phyloP scores from a whole-genome alignment of 2,888 invertebrate genomes.

The Cyaniris semiargus region DNA sequence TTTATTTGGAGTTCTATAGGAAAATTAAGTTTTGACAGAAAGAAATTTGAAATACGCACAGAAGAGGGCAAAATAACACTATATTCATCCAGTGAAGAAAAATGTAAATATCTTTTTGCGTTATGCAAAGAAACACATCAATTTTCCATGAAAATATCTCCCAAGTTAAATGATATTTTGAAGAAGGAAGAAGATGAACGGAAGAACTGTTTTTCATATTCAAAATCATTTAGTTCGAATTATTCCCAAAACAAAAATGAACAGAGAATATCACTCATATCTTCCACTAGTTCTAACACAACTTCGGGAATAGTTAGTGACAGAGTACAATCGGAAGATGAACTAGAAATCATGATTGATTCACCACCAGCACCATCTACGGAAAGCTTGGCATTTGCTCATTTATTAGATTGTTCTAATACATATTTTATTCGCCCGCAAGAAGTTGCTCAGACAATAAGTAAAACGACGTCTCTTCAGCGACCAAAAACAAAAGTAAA shows the following conservation, averaged over 20 bases:
- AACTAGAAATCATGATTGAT: constrained; percentile 93
- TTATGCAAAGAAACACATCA: constrained; percentile 96
- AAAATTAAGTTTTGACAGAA: constrained; percentile 96
- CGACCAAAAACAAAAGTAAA: constrained; percentile 61
- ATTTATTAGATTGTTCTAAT: constrained; percentile 84
- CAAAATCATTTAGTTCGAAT: constrained; percentile 82
- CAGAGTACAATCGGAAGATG: constrained; percentile 96
- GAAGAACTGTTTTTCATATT: constrained; percentile 87
- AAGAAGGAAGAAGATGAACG: constrained; percentile 89
- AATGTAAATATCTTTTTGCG: constrained; percentile 93
- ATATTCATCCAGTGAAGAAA: constrained; percentile 95
- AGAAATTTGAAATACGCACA: constrained; percentile 97
- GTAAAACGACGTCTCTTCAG: constrained; percentile 66
- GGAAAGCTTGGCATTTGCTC: constrained; percentile 90
- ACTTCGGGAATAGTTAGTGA: constrained; percentile 98
- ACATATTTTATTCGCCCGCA: constrained; percentile 64
- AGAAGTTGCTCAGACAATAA: constrained; percentile 52
- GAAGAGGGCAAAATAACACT: constrained; percentile 93
- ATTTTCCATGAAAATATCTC: constrained; percentile 95
- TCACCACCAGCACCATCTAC: constrained; percentile 92
- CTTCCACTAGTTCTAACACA: constrained; percentile 97
- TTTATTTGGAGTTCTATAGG: constrained; percentile 98
- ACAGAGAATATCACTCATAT: constrained; percentile 93
- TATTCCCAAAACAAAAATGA: constrained; percentile 84
- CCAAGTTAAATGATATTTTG: constrained; percentile 90